These are phyloP conservation scores for Drosophila burlai DNA, from an alignment of 1,140 invertebrate genomes.

Conservation along the genomic window DNA sequence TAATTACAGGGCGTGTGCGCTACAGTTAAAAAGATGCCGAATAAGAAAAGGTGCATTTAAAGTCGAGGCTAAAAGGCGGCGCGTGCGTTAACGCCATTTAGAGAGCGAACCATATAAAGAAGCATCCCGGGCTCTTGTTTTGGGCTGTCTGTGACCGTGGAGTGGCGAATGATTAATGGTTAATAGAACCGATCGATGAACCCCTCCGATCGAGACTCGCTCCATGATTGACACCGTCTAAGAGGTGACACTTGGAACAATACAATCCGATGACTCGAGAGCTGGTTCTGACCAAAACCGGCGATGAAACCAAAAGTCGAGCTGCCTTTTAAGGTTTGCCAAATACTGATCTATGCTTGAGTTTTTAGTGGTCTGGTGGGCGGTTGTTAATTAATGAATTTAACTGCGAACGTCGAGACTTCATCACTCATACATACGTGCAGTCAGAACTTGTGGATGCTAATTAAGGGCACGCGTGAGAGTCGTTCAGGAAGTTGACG, in stretches of 20 bases:
- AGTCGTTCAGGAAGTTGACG: conserved; percentile 36
- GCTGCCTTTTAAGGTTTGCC: conserved; percentile 41
- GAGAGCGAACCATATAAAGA: conserved; percentile 59
- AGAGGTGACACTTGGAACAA: conserved; percentile 51
- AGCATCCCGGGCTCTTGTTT: conserved; percentile 29
- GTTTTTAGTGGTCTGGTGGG: conserved; percentile 42
- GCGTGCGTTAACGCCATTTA: conserved; percentile 61
- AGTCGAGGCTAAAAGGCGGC: conserved; percentile 19
- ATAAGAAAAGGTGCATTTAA: conserved; percentile 53
- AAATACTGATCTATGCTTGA: conserved; percentile 35
- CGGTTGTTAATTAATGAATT: conserved; percentile 69
- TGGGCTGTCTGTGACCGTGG: conserved; percentile 52
- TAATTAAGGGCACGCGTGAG: conserved; percentile 68
- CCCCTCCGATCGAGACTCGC: conserved; percentile 15
- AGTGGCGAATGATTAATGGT: conserved; percentile 69
- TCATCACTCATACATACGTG: conserved; percentile 12
- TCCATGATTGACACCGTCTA: conserved; percentile 35
- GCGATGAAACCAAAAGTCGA: conserved; percentile 31
- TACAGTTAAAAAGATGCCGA: conserved; percentile 19
- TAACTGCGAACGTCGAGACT: conserved; percentile 28
- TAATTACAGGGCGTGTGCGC: conserved; percentile 56
- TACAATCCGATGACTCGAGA: conserved; percentile 63
- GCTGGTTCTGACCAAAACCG: conserved; percentile 49
- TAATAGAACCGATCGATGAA: conserved; percentile 39
- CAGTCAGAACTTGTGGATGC: conserved; percentile 39